Percentiles rank a stretch among this genome's conserved stretches.
Conservation (phyloP, 2,113 vertebrate genomes). For the Orycteropus afer region DNA sequence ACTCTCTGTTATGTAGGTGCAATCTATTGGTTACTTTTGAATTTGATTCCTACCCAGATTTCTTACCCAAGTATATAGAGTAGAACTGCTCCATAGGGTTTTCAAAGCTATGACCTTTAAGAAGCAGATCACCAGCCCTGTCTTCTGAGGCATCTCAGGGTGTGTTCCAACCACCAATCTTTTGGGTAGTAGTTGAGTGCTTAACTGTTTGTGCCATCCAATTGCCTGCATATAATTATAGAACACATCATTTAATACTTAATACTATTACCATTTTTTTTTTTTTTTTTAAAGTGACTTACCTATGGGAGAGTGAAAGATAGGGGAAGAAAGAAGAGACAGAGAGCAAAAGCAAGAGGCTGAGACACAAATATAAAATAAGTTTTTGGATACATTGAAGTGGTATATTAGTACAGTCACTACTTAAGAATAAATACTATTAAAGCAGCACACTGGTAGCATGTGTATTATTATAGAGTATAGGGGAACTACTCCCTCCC, state of each 20-base stretch:
- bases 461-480: neutral
- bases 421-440: neutral
- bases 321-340: neutral
- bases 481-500: neutral
- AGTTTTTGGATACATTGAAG: neutral
- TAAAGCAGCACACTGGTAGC: neutral
- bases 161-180: no score
- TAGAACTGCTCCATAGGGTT: neutral
- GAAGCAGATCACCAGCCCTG: no score
- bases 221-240: neutral
- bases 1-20: neutral
- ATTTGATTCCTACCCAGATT: neutral
- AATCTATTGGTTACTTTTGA: neutral
- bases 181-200: no score
- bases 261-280: neutral
- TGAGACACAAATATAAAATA: neutral
- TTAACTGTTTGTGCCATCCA: no score
- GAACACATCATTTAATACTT: neutral
- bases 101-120: no score
- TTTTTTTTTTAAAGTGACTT: neutral
- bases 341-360: neutral
- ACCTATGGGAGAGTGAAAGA: neutral
- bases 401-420: neutral
- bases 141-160: no score
- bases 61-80: conserved; percentile 29